phyloP scores from a whole-genome alignment of 2,888 invertebrate genomes.

The Euzophera pinguis region DNA sequence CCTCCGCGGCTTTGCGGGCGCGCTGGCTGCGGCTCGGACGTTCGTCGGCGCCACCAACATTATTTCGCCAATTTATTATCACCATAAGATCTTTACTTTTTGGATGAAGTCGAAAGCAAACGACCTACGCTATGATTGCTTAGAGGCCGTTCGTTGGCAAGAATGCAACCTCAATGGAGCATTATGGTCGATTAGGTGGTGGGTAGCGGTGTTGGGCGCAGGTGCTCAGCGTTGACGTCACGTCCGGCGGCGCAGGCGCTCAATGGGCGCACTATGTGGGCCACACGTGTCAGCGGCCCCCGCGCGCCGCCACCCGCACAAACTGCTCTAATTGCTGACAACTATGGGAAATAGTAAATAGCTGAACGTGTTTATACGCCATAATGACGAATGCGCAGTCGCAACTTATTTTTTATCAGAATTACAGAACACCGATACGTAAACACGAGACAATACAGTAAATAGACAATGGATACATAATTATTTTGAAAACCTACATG shows the following conservation, averaged over 20 bases:
- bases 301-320: slow-evolving; percentile 38
- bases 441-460: slow-evolving; percentile 34
- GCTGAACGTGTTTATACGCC: slow-evolving; percentile 55
- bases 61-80: slow-evolving; percentile 46
- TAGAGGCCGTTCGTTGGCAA: neutral
- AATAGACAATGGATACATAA: slow-evolving; percentile 28
- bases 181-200: slow-evolving; percentile 16
- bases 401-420: slow-evolving; percentile 33
- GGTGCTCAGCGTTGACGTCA: slow-evolving; percentile 59
- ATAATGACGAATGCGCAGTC: slow-evolving; percentile 53
- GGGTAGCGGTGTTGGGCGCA: slow-evolving; percentile 38
- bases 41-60: slow-evolving; percentile 50
- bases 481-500: slow-evolving; percentile 22
- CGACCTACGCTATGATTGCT: neutral
- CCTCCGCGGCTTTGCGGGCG: slow-evolving; percentile 55
- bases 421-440: slow-evolving; percentile 14
- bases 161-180: neutral
- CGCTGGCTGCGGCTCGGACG: slow-evolving; percentile 17
- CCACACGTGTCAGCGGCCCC: slow-evolving; percentile 66
- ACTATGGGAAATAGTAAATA: slow-evolving; percentile 71
- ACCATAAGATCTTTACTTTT: slow-evolving; percentile 18
- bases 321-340: slow-evolving; percentile 70
- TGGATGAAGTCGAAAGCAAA: slow-evolving; percentile 9
- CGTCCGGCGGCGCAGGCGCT: slow-evolving; percentile 58
- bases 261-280: slow-evolving; percentile 70